Conservation (phyloP, 1,140 invertebrate species). For the Cydia fagiglandana region DNA sequence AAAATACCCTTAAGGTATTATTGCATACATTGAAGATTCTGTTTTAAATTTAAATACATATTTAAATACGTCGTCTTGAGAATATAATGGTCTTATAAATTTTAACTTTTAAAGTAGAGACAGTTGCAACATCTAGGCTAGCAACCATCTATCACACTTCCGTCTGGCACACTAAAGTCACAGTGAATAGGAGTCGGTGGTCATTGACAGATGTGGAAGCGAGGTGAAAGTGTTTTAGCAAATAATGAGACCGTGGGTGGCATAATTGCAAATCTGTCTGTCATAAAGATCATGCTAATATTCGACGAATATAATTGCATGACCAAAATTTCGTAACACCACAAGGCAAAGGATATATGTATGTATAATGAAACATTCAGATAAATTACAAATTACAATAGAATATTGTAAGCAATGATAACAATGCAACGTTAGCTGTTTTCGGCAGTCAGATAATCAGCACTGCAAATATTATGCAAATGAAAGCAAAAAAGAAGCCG, state of each 20-base stretch:
- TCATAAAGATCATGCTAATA: slow-evolving; percentile 48
- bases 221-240: slow-evolving; percentile 56
- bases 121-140: neutral
- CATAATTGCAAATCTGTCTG: slow-evolving; percentile 45
- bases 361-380: slow-evolving; percentile 17
- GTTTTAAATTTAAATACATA: neutral
- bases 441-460: slow-evolving; percentile 13
- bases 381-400: slow-evolving; percentile 17
- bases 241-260: slow-evolving; percentile 47
- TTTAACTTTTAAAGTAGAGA: neutral
- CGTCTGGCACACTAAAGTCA: slow-evolving; percentile 24
- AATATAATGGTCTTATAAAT: neutral
- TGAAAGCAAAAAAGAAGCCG: slow-evolving; percentile 25
- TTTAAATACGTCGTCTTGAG: neutral
- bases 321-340: slow-evolving; percentile 3
- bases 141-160: slow-evolving; percentile 9
- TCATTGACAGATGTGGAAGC: slow-evolving; percentile 40
- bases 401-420: slow-evolving; percentile 19
- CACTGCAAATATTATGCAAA: slow-evolving; percentile 24
- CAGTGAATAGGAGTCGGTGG: slow-evolving; percentile 35
- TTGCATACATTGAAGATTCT: neutral
- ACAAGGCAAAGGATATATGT: neutral
- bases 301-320: slow-evolving; percentile 39
- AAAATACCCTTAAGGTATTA: neutral
- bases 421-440: slow-evolving; percentile 24